Evolutionary conservation across 2,888 invertebrate genomes (phyloP).

Genomic region (Galeruca laticollis): DNA sequence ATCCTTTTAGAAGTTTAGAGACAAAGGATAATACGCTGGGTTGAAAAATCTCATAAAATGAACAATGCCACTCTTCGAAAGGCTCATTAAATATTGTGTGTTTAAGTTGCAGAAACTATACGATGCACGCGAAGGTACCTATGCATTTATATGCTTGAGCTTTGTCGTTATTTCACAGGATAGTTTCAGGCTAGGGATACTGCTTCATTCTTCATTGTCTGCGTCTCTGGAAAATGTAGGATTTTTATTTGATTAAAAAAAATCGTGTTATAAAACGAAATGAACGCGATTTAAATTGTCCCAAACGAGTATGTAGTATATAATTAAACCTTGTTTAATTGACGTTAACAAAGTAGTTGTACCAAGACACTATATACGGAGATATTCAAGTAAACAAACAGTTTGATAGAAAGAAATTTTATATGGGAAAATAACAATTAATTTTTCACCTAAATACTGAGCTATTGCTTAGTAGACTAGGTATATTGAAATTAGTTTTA

Average conservation of each 20-base stretch:
- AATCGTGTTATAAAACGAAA: not conserved
- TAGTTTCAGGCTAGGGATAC: not conserved
- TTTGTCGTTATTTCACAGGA: not conserved
- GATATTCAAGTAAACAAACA: too few relatives aligned
- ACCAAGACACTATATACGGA: too few relatives aligned
- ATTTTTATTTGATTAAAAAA: not conserved
- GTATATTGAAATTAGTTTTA: too few relatives aligned
- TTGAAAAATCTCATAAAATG: conserved; percentile 7
- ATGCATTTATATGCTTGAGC: not conserved
- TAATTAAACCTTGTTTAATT: too few relatives aligned
- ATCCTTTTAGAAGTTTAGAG: not conserved
- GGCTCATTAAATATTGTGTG: conserved; percentile 8
- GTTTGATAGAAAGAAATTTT: too few relatives aligned
- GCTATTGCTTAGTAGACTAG: too few relatives aligned
- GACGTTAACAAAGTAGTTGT: too few relatives aligned
- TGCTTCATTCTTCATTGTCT: not conserved
- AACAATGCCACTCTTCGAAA: not conserved
- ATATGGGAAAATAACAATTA: too few relatives aligned
- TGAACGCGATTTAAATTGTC: too few relatives aligned
- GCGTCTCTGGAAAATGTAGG: not conserved
- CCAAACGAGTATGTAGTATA: too few relatives aligned
- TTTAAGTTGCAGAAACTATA: not conserved
- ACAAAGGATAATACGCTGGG: not conserved
- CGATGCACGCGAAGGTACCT: not conserved
- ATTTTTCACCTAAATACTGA: too few relatives aligned